Conservation (phyloP, 1,140 invertebrate species). For the Drosophila subobscura region DNA sequence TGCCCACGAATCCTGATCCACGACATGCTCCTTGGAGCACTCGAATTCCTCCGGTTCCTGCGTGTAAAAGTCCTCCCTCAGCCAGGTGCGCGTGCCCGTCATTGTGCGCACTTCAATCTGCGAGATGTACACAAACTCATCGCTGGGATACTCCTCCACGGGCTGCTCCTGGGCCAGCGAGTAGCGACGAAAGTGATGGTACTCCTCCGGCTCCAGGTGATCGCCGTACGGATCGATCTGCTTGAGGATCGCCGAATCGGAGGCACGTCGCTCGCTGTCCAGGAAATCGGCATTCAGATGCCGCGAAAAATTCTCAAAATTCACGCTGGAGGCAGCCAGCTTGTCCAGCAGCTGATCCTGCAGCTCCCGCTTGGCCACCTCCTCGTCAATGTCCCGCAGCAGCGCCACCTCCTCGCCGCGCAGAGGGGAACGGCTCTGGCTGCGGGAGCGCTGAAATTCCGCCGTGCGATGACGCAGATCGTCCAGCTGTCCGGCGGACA, state of each 20-base stretch:
- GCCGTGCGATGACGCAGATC: slow-evolving; percentile 67
- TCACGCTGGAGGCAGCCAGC: slow-evolving; percentile 59
- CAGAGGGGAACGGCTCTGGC: slow-evolving; percentile 71
- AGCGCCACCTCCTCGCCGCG: slow-evolving; percentile 31
- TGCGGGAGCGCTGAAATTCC: slow-evolving; percentile 73
- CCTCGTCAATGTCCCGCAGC: slow-evolving; percentile 55
- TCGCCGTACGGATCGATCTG: slow-evolving; percentile 2
- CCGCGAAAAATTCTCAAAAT: slow-evolving; percentile 71
- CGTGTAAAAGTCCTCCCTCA: slow-evolving; percentile 71
- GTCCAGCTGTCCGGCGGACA: slow-evolving; percentile 48
- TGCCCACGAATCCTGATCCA: slow-evolving; percentile 43
- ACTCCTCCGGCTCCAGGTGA: slow-evolving; percentile 74
- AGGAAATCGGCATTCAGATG: slow-evolving; percentile 72
- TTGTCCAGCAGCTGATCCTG: slow-evolving; percentile 69
- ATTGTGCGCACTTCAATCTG: slow-evolving; percentile 72
- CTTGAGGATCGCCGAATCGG: slow-evolving; percentile 68
- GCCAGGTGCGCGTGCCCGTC: slow-evolving; percentile 71
- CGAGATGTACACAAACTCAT: slow-evolving; percentile 75
- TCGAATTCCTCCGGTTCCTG: slow-evolving; percentile 26
- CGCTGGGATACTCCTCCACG: slow-evolving; percentile 75
- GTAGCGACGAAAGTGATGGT: slow-evolving; percentile 77
- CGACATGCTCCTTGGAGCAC: slow-evolving; percentile 9
- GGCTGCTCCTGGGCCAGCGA: slow-evolving; percentile 76
- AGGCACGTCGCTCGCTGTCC: slow-evolving; percentile 72
- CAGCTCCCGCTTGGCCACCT: slow-evolving; percentile 57